Conservation (phyloP, 2,113 vertebrate genomes). For the Microtus ochrogaster region DNA sequence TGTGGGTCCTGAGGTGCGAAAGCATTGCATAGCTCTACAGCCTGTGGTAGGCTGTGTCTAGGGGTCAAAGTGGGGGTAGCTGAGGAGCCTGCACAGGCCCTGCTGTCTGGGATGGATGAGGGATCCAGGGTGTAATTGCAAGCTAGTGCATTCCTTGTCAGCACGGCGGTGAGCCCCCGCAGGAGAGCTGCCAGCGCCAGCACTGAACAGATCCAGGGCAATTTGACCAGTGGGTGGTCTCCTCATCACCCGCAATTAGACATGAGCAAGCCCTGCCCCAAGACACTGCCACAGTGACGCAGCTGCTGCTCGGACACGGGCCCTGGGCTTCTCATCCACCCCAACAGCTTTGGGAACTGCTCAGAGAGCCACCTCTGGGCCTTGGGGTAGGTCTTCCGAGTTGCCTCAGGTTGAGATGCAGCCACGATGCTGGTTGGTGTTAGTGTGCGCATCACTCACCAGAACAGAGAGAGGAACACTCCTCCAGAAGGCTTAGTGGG, state of each 20-base stretch:
- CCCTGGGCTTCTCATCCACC: fast-evolving
- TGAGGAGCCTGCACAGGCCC: background rate
- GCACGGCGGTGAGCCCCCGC: background rate
- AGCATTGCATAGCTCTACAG: fast-evolving
- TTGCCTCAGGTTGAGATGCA: fast-evolving
- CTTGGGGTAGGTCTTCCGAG: background rate
- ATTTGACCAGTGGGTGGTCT: conserved; percentile 69
- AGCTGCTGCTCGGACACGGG: background rate
- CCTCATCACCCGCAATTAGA: conserved; percentile 6
- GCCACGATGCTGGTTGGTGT: background rate
- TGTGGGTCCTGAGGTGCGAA: fast-evolving
- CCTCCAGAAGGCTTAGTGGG: background rate
- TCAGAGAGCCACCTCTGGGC: fast-evolving
- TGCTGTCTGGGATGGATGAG: background rate
- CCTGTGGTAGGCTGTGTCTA: background rate
- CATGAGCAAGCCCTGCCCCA: background rate
- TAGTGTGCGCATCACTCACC: background rate
- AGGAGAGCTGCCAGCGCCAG: background rate
- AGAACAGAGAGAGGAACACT: background rate
- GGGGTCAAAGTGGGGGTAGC: background rate
- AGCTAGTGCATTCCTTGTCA: background rate
- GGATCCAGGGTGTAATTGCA: background rate
- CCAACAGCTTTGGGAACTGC: background rate
- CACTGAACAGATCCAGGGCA: conserved; percentile 2
- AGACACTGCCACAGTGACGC: background rate